phyloP scores from a whole-genome alignment of 30 jellyfish, hydroid and myxozoan species.

The Hydractinia echinata region DNA sequence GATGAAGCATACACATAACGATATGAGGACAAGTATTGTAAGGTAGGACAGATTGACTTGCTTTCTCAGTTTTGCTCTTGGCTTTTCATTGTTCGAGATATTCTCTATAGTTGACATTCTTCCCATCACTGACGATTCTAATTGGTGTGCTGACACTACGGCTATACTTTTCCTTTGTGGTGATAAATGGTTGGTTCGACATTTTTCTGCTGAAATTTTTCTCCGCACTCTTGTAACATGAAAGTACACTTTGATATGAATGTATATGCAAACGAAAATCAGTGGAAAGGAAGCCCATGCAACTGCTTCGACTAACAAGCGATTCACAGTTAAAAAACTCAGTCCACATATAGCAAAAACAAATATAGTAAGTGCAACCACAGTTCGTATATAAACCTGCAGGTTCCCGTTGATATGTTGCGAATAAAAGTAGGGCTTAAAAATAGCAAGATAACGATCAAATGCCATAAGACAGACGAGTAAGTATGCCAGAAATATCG shows the following conservation, averaged over 20 bases:
- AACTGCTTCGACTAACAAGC: background rate
- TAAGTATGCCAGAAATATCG: background rate
- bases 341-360: background rate
- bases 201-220: constrained; percentile 10
- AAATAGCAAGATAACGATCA: constrained; percentile 32
- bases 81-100: background rate
- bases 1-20: background rate
- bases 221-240: background rate
- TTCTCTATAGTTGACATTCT: background rate
- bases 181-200: background rate
- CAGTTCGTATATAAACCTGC: background rate
- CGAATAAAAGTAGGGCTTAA: constrained; percentile 22
- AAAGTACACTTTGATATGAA: background rate
- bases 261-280: constrained; percentile 1
- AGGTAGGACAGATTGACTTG: constrained; percentile 8
- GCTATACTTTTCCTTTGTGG: background rate
- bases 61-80: constrained; percentile 1
- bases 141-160: background rate
- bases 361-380: background rate
- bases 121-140: constrained; percentile 1
- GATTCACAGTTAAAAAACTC: constrained; percentile 10
- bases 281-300: background rate
- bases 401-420: background rate
- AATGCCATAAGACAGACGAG: constrained; percentile 21
- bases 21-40: background rate